Base-by-base conservation (phyloP, 2,888 invertebrate genomes). In the Caenorhabditis drosophilae region DNA sequence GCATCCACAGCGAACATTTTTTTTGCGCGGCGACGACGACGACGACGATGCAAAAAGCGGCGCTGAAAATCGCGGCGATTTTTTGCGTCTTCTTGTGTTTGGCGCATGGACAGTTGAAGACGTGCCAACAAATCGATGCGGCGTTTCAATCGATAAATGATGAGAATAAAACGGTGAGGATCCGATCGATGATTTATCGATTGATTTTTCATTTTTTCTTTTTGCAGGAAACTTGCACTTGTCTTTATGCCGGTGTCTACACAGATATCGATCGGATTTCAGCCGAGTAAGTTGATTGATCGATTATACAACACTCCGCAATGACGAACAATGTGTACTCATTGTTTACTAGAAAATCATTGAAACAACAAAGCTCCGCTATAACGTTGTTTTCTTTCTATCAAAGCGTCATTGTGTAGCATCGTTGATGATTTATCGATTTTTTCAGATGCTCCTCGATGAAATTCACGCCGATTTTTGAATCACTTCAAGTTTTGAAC, bases 401-500 rank as follows among this genome's bases (percentile, higher is more conserved):
- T n/a, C n/a, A n/a, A n/a, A n/a, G n/a, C n/a, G n/a, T n/a, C n/a
- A n/a, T n/a, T n/a, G n/a, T n/a, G n/a, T n/a, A n/a, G n/a, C n/a
- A n/a, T n/a, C n/a, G n/a, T n/a, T n/a, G n/a, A n/a, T n/a, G n/a
- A n/a, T n/a, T n/a, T n/a, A n/a, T n/a, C n/a, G n/a, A n/a, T n/a
- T n/a, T n/a, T n/a, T n/a, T n/a, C n/a, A n/a, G n/a, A 23, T 42
- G 42, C 23, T 18, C 42, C 3, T 22, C 22, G 4, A 20, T 23
- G 4, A 15, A 22, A 23, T 15, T 42, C 15, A 23, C 42, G 2
- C 42, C 22, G 15, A 42, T 42, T 9, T 42, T 23, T 15, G 42
- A 22, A 23, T 4, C 42, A 9, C 23, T 42, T 23, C 42, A 42
- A 25, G 48, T 69, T 1, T 53, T 82, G 34, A 81, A 80, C 54